Percentiles rank a stretch among this genome's conserved stretches.
Evolutionary conservation across 2,888 invertebrate species (phyloP).

Genomic region (Glyphotaelius pellucidus): DNA sequence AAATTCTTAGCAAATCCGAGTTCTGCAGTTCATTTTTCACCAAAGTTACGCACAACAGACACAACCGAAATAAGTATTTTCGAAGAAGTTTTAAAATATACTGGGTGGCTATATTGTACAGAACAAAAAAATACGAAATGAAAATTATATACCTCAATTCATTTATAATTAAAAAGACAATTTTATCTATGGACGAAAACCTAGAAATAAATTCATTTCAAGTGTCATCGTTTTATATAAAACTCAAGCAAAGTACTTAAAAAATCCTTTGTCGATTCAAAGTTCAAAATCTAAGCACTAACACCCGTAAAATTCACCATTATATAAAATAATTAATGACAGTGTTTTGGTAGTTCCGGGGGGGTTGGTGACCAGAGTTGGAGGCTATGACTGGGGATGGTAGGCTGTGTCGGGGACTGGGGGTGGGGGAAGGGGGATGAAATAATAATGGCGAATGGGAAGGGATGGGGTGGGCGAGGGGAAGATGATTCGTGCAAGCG

Average conservation of each 20-base stretch:
- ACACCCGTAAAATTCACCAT: constrained; percentile 63
- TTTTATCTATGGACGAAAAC: too few relatives aligned
- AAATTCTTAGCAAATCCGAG: too few relatives aligned
- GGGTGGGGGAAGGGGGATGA: constrained; percentile 48
- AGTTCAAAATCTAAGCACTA: constrained; percentile 9
- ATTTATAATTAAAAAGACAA: too few relatives aligned
- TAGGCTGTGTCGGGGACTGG: constrained; percentile 5
- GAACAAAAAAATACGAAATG: too few relatives aligned
- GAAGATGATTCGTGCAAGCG: constrained; percentile 58
- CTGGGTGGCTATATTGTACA: too few relatives aligned
- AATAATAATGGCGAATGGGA: constrained; percentile 39
- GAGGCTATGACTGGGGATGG: constrained; percentile 12
- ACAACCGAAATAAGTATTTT: too few relatives aligned
- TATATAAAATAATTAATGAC: constrained; percentile 60
- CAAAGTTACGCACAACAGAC: too few relatives aligned
- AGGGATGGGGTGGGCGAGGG: constrained; percentile 29
- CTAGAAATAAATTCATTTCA: too few relatives aligned
- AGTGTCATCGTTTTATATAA: too few relatives aligned
- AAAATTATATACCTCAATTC: too few relatives aligned
- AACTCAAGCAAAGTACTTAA: neutral
- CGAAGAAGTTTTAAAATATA: too few relatives aligned
- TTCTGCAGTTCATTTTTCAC: too few relatives aligned
- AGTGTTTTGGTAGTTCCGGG: neutral
- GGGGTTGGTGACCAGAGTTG: constrained; percentile 24
- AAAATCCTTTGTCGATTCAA: neutral